Evolutionary conservation across 2,888 invertebrate genomes (phyloP), one percentile per base, ranked within the genome.

Genomic region (Axea sp.): DNA sequence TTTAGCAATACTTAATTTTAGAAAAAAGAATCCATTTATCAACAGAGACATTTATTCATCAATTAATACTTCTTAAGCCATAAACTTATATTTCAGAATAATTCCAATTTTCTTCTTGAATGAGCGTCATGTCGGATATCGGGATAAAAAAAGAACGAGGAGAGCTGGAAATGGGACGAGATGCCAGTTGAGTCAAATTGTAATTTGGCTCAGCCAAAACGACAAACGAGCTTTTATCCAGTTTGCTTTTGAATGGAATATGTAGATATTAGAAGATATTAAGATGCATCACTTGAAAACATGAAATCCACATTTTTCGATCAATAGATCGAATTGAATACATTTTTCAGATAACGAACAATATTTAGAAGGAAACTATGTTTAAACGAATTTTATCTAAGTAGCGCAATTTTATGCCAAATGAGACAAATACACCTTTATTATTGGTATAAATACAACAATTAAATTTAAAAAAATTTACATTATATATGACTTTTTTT

Each of bases 31-130:
- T 49, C 37, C 17, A 67, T 57, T 19, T 41, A 59, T 75, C 68
- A 51, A 8, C 6, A 9, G 24, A 19, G 53, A 64, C 72, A 60
- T 49, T 72, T 59, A 73, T 73, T 68, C 72, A 64, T 72, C 68
- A 72, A 75, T 72, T 75, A 72, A 59, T 51, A 53, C 33, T 62
- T 68, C 37, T 72, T 64, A 68, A 22, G 45, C 15, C 45, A 49
- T 22, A 47, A 53, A 72, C 59, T 75, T 75, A 78, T 77, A 78
- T 77, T 80, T 80, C 79, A 79, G 78, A 79, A 80, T 82, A 81
- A 84, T 82, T 83, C 79, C 80, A 84, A 83, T 84, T 84, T 83
- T 81, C 83, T 77, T 76, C 80, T 60, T 60, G 80, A 78, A 71
- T 55, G 79, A 78, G 65, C 75, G 53, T 78, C 47, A 60, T 51